These are phyloP conservation scores for Trichonephila clavata DNA, from an alignment of 1,140 invertebrate genomes.

Conservation along the genomic window DNA sequence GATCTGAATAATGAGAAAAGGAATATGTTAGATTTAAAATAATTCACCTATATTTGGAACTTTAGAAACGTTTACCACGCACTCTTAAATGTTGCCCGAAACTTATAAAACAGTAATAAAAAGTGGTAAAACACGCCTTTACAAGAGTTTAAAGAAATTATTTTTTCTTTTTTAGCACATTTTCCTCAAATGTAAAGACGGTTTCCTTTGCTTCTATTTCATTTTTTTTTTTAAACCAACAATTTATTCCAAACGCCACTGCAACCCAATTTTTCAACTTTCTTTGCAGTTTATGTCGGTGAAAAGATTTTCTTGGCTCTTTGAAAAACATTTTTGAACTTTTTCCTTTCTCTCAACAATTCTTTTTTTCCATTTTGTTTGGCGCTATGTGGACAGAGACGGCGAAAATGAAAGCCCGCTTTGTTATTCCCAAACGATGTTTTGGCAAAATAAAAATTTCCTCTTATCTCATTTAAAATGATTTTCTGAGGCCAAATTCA, in stretches of 20 bases:
- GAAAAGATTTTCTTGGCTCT: constrained; percentile 7
- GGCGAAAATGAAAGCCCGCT: neutral
- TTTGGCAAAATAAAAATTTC: neutral
- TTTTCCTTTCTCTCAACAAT: neutral
- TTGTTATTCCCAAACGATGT: neutral
- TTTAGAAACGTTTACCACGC: neutral
- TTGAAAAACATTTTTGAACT: neutral
- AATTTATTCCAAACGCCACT: neutral
- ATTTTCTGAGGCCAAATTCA: neutral
- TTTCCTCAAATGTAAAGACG: neutral
- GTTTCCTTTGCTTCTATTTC: neutral
- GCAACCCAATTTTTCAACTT: neutral
- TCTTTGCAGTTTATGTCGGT: neutral
- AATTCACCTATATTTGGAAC: neutral
- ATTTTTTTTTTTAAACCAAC: neutral
- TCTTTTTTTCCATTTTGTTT: neutral
- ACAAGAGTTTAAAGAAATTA: neutral
- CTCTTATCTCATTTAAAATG: constrained; percentile 6
- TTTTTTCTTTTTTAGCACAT: neutral
- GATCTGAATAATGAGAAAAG: too few relatives aligned
- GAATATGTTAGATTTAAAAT: too few relatives aligned
- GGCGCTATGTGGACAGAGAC: neutral
- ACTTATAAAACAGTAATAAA: neutral
- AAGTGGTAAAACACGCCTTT: neutral
- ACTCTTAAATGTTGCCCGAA: neutral